phyloP scores from a whole-genome alignment of 2,113 vertebrate genomes.

The Suncus etruscus region DNA sequence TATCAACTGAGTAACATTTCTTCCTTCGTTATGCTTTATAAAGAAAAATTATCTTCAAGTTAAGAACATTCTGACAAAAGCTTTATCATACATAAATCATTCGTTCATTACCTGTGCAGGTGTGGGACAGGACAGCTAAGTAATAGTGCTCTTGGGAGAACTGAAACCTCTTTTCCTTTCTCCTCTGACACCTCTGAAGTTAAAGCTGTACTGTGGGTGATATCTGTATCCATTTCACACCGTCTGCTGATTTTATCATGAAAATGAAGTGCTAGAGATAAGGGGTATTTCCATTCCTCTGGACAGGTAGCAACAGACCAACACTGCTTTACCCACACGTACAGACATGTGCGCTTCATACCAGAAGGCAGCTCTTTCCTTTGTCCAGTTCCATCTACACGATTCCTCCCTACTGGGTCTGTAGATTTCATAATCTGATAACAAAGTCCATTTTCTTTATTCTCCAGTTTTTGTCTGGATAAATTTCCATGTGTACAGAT shows the following conservation, averaged over 20 bases:
- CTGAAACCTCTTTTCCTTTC: constrained; percentile 72
- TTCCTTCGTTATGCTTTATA: neutral
- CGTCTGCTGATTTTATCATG: constrained; percentile 4
- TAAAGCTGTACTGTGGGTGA: neutral
- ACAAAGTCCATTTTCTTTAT: constrained; percentile 35
- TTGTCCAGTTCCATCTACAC: constrained; percentile 1
- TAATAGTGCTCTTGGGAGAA: constrained; percentile 88
- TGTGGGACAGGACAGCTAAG: constrained; percentile 92
- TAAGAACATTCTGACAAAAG: neutral
- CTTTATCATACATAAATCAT: neutral
- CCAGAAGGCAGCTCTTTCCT: neutral
- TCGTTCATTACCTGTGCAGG: constrained; percentile 91
- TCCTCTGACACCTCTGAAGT: constrained; percentile 20
- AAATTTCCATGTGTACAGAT: constrained; percentile 21
- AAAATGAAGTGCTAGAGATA: constrained; percentile 88
- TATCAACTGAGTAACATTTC: constrained; percentile 29
- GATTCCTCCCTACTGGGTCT: constrained; percentile 21
- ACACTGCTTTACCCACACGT: constrained; percentile 88
- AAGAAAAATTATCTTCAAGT: constrained; percentile 22
- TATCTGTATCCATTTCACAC: constrained; percentile 21
- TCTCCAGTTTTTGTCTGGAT: constrained; percentile 32
- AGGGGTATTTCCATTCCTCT: constrained; percentile 90
- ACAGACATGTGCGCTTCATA: constrained; percentile 79
- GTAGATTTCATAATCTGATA: constrained; percentile 9
- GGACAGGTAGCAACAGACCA: constrained; percentile 88